Evolutionary conservation across 2,888 invertebrate species (phyloP).

Genomic region (Tromatobia lineatoria): DNA sequence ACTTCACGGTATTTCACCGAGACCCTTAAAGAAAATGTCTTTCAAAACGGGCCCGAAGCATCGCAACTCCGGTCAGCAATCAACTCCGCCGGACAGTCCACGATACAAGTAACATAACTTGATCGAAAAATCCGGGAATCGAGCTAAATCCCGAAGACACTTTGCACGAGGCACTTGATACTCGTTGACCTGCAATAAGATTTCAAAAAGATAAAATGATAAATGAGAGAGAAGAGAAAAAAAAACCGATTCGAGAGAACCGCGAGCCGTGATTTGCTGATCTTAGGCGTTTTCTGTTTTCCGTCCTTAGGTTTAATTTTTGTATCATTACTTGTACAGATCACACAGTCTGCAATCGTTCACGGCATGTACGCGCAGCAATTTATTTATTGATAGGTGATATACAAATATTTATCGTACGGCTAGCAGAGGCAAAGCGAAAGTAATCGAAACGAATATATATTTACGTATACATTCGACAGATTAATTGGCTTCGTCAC

Average conservation of each 20-base stretch:
- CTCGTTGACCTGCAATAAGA: background rate
- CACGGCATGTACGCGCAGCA: constrained; percentile 20
- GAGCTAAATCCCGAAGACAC: constrained; percentile 30
- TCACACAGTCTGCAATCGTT: constrained; percentile 54
- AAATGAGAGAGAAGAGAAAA: background rate
- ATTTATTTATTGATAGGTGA: constrained; percentile 49
- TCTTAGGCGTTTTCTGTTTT: constrained; percentile 81
- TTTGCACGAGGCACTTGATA: background rate
- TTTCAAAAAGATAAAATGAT: constrained; percentile 35
- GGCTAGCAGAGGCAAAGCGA: constrained; percentile 37
- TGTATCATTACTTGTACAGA: constrained; percentile 81
- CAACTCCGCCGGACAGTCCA: constrained; percentile 84
- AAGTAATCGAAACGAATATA: constrained; percentile 32
- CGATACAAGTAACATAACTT: constrained; percentile 80
- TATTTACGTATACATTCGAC: background rate
- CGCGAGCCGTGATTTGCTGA: constrained; percentile 62
- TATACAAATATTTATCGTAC: constrained; percentile 41
- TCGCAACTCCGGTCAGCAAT: constrained; percentile 76
- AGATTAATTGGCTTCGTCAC: constrained; percentile 32
- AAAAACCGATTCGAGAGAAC: constrained; percentile 54
- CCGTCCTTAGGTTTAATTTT: constrained; percentile 85
- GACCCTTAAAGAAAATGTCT: constrained; percentile 90
- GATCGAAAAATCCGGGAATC: constrained; percentile 44
- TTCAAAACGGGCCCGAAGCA: constrained; percentile 88
- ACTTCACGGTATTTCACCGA: constrained; percentile 88